Percentiles rank a stretch among this genome's conserved stretches.
Conservation (phyloP, 2,888 invertebrate species). For the Anaspis maculata region DNA sequence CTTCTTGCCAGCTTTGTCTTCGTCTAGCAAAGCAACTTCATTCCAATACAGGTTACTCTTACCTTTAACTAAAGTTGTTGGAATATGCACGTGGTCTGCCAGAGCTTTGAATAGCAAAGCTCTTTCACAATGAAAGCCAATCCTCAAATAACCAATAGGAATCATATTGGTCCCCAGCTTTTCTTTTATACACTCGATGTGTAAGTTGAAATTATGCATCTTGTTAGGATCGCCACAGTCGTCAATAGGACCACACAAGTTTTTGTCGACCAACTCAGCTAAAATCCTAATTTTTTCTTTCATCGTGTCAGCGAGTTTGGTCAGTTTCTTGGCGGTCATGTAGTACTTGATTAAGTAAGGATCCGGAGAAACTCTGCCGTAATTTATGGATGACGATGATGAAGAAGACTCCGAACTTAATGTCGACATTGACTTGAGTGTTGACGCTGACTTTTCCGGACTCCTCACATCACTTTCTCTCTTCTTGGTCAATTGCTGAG, state of each 20-base stretch:
- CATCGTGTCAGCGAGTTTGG: slow-evolving; percentile 7
- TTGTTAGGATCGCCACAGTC: slow-evolving; percentile 21
- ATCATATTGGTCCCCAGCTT: slow-evolving; percentile 43
- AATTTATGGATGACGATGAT: slow-evolving; percentile 15
- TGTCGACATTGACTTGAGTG: background rate
- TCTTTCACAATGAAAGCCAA: slow-evolving; percentile 46
- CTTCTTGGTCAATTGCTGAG: too few relatives aligned
- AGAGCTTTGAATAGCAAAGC: slow-evolving; percentile 46
- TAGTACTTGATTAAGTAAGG: slow-evolving; percentile 25
- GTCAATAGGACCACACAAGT: slow-evolving; percentile 27
- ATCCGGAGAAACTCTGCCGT: slow-evolving; percentile 24
- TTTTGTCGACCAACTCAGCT: slow-evolving; percentile 27
- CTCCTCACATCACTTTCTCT: background rate
- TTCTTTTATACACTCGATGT: slow-evolving; percentile 25
- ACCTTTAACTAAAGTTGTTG: slow-evolving; percentile 42
- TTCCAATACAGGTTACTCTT: slow-evolving; percentile 34
- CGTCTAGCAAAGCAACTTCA: slow-evolving; percentile 28
- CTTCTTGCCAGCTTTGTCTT: slow-evolving; percentile 3
- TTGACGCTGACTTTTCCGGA: too few relatives aligned
- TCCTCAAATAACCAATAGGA: slow-evolving; percentile 43
- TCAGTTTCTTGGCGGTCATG: slow-evolving; percentile 20
- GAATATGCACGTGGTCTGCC: slow-evolving; percentile 46
- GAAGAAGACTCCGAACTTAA: slow-evolving; percentile 1
- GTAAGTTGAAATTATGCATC: slow-evolving; percentile 25
- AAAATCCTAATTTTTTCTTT: slow-evolving; percentile 24